phyloP scores from a whole-genome alignment of 2,797 vertebrate genomes.

The Hydrophis major region DNA sequence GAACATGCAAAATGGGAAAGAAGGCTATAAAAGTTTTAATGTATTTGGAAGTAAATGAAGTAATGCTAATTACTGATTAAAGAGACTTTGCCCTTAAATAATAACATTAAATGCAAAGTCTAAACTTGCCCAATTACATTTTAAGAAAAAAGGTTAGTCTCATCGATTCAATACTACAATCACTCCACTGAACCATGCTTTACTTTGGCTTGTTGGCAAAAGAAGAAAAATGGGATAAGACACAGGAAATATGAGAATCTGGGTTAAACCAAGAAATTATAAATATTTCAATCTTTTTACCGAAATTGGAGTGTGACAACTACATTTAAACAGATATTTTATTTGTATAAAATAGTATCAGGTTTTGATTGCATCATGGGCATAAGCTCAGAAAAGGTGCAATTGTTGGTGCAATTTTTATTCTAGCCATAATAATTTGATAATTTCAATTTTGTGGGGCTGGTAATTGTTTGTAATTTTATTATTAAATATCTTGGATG shows the following conservation, averaged over 20 bases:
- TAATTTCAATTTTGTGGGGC: not conserved
- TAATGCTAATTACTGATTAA: not conserved
- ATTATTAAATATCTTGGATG: not conserved
- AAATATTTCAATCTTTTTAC: not conserved
- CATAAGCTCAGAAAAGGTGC: not conserved
- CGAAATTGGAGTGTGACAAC: constrained; percentile 53
- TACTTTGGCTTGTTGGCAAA: not conserved
- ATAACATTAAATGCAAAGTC: not conserved
- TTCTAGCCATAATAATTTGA: not conserved
- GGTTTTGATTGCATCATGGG: not conserved
- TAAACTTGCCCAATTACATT: not conserved
- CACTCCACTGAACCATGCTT: not conserved
- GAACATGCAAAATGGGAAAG: not conserved
- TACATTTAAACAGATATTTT: constrained; percentile 38
- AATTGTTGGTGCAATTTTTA: not conserved
- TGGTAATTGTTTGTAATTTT: not conserved
- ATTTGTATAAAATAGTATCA: constrained; percentile 41
- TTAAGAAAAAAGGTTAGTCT: not conserved
- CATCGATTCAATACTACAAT: not conserved
- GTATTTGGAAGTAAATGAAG: not conserved
- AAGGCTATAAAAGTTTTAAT: not conserved
- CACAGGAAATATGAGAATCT: not conserved
- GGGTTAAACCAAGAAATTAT: not conserved
- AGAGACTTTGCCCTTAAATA: not conserved
- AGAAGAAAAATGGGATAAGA: not conserved